phyloP scores from a whole-genome alignment of 1,140 invertebrate species.

The Bombus affinis region DNA sequence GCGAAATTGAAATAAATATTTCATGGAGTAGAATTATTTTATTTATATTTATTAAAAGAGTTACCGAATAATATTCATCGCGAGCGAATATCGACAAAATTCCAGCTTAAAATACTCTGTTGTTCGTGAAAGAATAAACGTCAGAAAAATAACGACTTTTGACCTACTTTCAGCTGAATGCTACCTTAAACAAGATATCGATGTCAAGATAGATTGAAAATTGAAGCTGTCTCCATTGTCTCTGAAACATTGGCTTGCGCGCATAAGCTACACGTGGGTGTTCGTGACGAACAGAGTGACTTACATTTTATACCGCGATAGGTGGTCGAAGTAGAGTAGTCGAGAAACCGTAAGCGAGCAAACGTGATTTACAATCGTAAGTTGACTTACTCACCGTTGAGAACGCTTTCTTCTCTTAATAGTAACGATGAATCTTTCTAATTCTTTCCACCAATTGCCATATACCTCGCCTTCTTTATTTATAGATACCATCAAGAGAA shows the following conservation, averaged over 20 bases:
- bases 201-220: not conserved
- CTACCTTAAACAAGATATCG: not conserved
- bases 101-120: not conserved
- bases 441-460: too few species aligned
- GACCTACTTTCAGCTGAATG: not conserved
- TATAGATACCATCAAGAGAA: too few species aligned
- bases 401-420: too few species aligned
- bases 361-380: too few species aligned
- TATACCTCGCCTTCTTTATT: too few species aligned
- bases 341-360: not conserved
- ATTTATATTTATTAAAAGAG: too few species aligned
- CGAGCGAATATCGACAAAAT: not conserved
- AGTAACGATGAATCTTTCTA: too few species aligned
- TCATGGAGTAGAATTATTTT: too few species aligned
- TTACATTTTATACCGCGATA: not conserved
- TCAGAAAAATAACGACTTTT: not conserved
- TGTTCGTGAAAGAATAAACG: not conserved
- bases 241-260: not conserved
- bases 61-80: not conserved
- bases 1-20: too few species aligned
- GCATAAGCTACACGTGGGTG: not conserved
- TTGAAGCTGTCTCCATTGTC: conserved; percentile 11
- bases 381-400: not conserved
- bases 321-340: too few species aligned
- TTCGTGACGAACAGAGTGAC: not conserved